Evolutionary conservation across 2,888 invertebrate genomes (phyloP).

Genomic region (Hydropsyche betteni): DNA sequence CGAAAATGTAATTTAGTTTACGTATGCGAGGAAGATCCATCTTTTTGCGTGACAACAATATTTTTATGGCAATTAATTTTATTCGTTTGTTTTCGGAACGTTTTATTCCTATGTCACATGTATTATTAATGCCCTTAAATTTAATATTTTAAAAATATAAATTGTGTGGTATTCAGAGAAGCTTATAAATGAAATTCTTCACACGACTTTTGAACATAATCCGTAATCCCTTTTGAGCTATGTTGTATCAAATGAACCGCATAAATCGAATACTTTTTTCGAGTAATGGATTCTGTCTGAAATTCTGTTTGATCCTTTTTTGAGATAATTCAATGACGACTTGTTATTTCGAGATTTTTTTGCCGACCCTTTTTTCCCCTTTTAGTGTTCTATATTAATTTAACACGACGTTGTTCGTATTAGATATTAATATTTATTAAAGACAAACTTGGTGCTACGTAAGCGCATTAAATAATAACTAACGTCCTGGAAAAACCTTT

Average conservation of each 20-base stretch:
- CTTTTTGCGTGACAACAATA: too few relatives aligned
- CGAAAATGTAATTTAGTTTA: too few relatives aligned
- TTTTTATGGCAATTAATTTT: too few relatives aligned
- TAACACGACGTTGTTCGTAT: background rate
- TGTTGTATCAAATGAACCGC: slow-evolving; percentile 7
- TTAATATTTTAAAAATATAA: too few relatives aligned
- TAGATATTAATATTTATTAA: background rate
- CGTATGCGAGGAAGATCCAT: too few relatives aligned
- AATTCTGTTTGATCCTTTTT: background rate
- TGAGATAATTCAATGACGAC: background rate
- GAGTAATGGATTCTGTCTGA: background rate
- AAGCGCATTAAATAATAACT: slow-evolving; percentile 10
- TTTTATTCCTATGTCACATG: background rate
- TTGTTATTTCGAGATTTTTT: background rate
- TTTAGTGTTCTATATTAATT: background rate
- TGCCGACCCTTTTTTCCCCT: background rate
- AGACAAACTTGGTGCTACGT: background rate
- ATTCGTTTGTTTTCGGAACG: too few relatives aligned
- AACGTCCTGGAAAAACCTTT: slow-evolving; percentile 24
- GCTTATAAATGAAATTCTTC: background rate
- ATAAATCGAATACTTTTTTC: slow-evolving; percentile 26
- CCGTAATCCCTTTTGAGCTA: slow-evolving; percentile 5
- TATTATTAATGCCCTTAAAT: background rate
- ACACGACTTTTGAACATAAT: slow-evolving; percentile 16
- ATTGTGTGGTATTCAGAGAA: too few relatives aligned